Evolutionary conservation across 1,140 invertebrate species (phyloP).

Genomic region (Propsilocerus akamusi): DNA sequence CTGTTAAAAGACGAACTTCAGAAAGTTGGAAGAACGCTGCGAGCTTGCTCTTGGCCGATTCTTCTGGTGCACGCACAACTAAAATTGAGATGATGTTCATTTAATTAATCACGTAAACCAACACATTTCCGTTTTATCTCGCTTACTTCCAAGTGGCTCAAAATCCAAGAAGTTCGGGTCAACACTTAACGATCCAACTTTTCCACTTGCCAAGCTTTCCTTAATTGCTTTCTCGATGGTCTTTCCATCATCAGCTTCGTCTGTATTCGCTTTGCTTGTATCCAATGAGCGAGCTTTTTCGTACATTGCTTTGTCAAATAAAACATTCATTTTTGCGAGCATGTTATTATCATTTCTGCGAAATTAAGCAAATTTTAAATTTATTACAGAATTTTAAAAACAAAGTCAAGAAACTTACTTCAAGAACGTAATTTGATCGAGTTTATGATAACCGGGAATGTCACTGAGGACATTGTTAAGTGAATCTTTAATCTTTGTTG

Average conservation of each 20-base stretch:
- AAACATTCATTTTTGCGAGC: slow-evolving; percentile 41
- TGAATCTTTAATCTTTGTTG: slow-evolving; percentile 40
- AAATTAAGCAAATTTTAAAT: slow-evolving; percentile 10
- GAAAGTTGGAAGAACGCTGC: slow-evolving; percentile 35
- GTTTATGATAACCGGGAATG: slow-evolving; percentile 51
- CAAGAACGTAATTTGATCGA: slow-evolving; percentile 47
- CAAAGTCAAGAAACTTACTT: slow-evolving; percentile 32
- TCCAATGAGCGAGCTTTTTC: slow-evolving; percentile 33
- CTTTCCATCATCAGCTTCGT: slow-evolving; percentile 20
- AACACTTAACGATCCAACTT: slow-evolving; percentile 53
- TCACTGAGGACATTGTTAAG: slow-evolving; percentile 40
- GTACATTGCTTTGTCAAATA: slow-evolving; percentile 41
- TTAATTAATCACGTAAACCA: background rate
- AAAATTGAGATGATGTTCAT: background rate
- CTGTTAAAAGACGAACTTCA: slow-evolving; percentile 58
- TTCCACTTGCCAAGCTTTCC: slow-evolving; percentile 47
- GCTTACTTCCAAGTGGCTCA: slow-evolving; percentile 39
- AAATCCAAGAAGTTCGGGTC: slow-evolving; percentile 58
- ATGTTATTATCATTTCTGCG: slow-evolving; percentile 34
- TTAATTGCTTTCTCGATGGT: slow-evolving; percentile 37
- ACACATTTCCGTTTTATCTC: background rate
- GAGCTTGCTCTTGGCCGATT: slow-evolving; percentile 12
- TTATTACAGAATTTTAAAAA: background rate
- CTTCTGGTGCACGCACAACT: slow-evolving; percentile 8
- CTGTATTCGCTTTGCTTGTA: slow-evolving; percentile 23